Conservation (phyloP, 2,888 invertebrate genomes). For the Spatulosminthurus flaviceps region DNA sequence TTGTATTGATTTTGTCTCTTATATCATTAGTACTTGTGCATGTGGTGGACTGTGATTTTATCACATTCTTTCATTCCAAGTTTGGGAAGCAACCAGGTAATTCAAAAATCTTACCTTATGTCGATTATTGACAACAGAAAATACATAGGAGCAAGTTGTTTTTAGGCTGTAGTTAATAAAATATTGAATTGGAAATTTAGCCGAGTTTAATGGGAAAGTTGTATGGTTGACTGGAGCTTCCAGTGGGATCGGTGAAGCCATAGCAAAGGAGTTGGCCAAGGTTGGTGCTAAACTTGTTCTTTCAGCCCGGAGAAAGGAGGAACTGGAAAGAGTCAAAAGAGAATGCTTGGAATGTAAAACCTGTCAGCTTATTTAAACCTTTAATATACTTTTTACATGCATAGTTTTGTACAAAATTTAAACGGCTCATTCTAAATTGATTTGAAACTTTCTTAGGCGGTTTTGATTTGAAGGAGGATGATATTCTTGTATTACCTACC, state of each 20-base stretch:
- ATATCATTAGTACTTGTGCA: background rate
- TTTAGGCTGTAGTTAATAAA: background rate
- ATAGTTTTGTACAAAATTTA: no score
- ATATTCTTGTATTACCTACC: no score
- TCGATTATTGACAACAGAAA: background rate
- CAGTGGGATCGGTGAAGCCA: slow-evolving; percentile 81
- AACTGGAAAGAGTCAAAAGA: slow-evolving; percentile 74
- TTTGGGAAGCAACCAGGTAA: background rate
- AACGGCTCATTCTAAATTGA: no score
- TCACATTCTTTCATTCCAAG: background rate
- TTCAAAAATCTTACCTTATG: background rate
- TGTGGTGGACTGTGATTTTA: background rate
- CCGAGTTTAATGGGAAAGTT: slow-evolving; percentile 73
- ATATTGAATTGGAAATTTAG: slow-evolving; percentile 1
- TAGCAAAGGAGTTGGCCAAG: slow-evolving; percentile 74
- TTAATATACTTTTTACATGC: no score
- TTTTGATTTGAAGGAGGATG: no score
- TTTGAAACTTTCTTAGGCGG: no score
- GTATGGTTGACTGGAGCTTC: slow-evolving; percentile 87
- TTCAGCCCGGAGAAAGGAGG: slow-evolving; percentile 73
- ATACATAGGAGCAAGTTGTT: background rate
- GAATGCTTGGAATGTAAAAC: slow-evolving; percentile 71
- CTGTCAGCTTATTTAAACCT: no score
- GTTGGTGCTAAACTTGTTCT: slow-evolving; percentile 74
- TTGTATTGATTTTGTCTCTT: background rate